Evolutionary conservation across 2,113 vertebrate species (phyloP).

Genomic region (Chrysochloris asiatica): DNA sequence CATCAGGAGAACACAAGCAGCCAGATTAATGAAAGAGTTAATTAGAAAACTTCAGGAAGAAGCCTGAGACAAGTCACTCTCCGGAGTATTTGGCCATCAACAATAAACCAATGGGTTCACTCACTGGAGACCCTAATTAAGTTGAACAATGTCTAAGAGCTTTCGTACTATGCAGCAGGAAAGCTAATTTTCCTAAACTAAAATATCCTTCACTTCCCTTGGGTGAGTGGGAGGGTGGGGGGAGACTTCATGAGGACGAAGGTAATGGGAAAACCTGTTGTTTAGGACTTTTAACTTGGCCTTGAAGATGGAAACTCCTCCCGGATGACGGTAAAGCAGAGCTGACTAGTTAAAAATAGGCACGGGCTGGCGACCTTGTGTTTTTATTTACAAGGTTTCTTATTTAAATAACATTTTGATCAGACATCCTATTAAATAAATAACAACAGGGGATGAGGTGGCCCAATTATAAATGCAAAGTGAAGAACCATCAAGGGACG

Average conservation of each 20-base stretch:
- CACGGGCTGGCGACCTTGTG: neutral
- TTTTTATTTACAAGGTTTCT: constrained; percentile 1
- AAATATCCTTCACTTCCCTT: neutral
- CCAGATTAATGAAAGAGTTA: neutral
- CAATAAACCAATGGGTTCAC: neutral
- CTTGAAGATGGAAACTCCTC: neutral
- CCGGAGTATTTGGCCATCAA: too few species aligned
- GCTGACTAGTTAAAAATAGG: neutral
- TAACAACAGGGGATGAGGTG: neutral
- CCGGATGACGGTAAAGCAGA: neutral
- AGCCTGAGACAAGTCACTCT: neutral
- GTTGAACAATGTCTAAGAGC: neutral
- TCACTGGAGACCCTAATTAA: neutral
- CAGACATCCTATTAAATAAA: neutral
- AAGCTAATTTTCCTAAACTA: neutral
- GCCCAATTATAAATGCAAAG: accelerated
- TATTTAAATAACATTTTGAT: neutral
- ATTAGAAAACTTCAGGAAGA: neutral
- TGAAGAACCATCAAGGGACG: neutral
- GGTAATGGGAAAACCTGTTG: constrained; percentile 22
- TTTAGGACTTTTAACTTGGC: neutral
- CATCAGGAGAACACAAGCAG: neutral
- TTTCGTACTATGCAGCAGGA: neutral
- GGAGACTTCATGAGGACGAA: neutral
- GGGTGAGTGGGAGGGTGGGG: neutral